Conservation (phyloP, 2,888 invertebrate genomes). For the Scaptomyza polygonia region DNA sequence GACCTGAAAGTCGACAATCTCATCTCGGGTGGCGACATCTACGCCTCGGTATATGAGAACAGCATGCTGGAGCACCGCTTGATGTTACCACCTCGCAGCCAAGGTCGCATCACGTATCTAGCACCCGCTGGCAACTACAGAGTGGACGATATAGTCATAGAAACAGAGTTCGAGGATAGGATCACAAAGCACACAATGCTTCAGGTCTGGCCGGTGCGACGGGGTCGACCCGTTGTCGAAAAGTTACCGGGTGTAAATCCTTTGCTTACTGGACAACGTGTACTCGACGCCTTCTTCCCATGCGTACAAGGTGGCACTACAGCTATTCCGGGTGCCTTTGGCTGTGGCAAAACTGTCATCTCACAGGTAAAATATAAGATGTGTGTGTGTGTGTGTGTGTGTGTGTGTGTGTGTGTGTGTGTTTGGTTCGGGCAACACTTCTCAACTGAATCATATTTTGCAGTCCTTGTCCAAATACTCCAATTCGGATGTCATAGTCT, state of each 20-base stretch:
- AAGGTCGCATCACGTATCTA: constrained; percentile 97
- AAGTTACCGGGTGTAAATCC: constrained; percentile 99
- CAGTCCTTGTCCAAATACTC: constrained; percentile 99
- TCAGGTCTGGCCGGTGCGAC: constrained; percentile 99
- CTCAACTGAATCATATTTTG: neutral
- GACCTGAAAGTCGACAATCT: constrained; percentile 94
- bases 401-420: neutral
- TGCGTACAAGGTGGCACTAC: constrained; percentile 99
- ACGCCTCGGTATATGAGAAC: constrained; percentile 98
- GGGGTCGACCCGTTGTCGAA: constrained; percentile 97
- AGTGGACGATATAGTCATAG: constrained; percentile 95
- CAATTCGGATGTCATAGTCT: constrained; percentile 99
- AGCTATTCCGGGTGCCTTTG: constrained; percentile 99
- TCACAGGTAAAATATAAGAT: constrained; percentile 85
- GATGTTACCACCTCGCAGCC: constrained; percentile 95
- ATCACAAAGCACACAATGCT: constrained; percentile 96
- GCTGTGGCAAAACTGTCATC: constrained; percentile 99
- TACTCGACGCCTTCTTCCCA: constrained; percentile 99
- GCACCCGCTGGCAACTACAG: constrained; percentile 97
- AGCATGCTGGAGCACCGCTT: constrained; percentile 98
- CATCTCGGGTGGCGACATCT: constrained; percentile 98
- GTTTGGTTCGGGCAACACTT: neutral
- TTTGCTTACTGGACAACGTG: constrained; percentile 98
- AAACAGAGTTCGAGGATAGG: constrained; percentile 99
- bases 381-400: neutral